These are phyloP conservation scores for Limnephilus lunatus DNA, from an alignment of 2,888 invertebrate species.

Conservation along the genomic window DNA sequence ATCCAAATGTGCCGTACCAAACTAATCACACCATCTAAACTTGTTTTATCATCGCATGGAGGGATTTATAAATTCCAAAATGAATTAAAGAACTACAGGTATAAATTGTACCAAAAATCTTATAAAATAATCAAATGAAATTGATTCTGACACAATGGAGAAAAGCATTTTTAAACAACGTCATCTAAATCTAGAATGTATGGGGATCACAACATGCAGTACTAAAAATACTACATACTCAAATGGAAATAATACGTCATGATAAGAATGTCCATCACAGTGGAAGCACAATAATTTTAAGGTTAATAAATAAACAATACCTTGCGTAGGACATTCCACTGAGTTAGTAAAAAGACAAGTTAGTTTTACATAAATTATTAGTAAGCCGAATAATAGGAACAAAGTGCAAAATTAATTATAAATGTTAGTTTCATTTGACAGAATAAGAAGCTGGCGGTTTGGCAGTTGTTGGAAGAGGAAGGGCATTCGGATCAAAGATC, in stretches of 20 bases:
- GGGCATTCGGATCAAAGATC: constrained; percentile 55
- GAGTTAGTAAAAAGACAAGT: not conserved
- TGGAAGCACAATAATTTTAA: not conserved
- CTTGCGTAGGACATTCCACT: not conserved
- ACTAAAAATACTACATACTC: not conserved
- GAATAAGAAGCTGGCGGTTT: constrained; percentile 58
- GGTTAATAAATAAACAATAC: not conserved
- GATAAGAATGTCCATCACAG: not conserved
- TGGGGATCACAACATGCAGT: not conserved
- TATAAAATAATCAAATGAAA: not conserved
- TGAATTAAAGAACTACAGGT: not conserved
- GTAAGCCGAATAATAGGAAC: constrained; percentile 22
- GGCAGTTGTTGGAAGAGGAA: constrained; percentile 56
- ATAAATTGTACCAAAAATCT: not conserved
- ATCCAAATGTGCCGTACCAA: not conserved
- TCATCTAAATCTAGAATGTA: not conserved
- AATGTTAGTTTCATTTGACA: constrained; percentile 22
- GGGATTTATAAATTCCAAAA: not conserved
- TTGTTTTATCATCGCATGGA: not conserved
- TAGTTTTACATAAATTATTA: not conserved
- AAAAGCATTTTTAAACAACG: not conserved
- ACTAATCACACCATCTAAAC: not conserved
- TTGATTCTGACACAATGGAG: not conserved
- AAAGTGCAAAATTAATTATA: constrained; percentile 2
- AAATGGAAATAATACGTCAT: not conserved